Percentiles rank a stretch among this genome's conserved stretches.
These are phyloP conservation scores for Ailuropoda melanoleuca DNA, from an alignment of 2,113 vertebrate species.

Conservation along the genomic window DNA sequence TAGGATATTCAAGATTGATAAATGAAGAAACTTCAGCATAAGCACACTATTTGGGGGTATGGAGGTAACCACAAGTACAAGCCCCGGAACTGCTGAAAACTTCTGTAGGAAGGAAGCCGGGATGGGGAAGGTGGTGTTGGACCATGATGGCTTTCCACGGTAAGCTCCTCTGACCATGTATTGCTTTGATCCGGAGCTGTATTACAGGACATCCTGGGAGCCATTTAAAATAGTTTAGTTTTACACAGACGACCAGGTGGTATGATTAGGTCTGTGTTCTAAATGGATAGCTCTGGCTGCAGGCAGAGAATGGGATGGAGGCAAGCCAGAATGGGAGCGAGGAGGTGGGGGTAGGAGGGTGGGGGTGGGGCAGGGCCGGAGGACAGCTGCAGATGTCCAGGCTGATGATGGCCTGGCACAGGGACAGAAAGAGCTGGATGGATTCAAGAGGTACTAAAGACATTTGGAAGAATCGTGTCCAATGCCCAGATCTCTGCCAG, in stretches of 20 bases:
- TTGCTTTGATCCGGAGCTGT: neutral
- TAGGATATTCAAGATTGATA: neutral
- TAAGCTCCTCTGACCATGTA: neutral
- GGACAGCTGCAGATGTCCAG: no score
- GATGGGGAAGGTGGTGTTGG: neutral
- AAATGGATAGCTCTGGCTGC: neutral
- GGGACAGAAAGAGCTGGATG: neutral
- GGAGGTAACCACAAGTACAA: neutral
- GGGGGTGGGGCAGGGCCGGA: fast-evolving
- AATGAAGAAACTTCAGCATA: neutral
- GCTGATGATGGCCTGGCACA: neutral
- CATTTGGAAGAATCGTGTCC: neutral
- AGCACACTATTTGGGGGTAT: neutral
- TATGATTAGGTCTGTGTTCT: neutral
- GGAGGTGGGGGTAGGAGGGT: no score
- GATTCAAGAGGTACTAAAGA: neutral
- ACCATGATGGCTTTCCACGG: fast-evolving
- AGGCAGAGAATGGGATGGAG: neutral
- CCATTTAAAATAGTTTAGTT: neutral
- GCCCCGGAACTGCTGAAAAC: neutral
- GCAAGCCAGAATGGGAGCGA: neutral
- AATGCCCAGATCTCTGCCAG: neutral
- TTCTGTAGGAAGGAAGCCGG: neutral
- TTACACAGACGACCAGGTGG: neutral
- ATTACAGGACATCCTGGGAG: neutral